Conservation (phyloP, 2,888 invertebrate species). For the Hirtodrosophila histrioides region DNA sequence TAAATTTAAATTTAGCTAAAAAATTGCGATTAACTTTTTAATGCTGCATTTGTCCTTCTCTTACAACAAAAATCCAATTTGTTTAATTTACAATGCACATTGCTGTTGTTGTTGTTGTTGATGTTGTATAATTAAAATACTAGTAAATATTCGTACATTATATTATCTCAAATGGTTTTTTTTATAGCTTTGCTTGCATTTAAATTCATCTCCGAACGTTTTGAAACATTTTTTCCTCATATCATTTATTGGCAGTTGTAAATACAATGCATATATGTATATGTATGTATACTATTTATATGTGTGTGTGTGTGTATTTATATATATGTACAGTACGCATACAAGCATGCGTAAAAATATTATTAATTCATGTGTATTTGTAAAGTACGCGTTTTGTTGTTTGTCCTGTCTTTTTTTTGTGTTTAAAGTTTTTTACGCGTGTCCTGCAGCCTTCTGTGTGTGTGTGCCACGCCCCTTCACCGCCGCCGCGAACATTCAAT, state of each 20-base stretch:
- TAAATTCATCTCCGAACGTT: conserved; percentile 60
- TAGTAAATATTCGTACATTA: conserved; percentile 62
- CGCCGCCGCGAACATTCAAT: conserved; percentile 43
- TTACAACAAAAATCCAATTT: conserved; percentile 25
- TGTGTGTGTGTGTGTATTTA: conserved; percentile 17
- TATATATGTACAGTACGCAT: conserved; percentile 45
- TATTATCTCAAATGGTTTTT: conserved; percentile 57
- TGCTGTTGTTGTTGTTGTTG: conserved; percentile 15
- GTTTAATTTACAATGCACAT: conserved; percentile 38
- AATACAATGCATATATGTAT: conserved; percentile 57
- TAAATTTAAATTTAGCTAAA: conserved; percentile 64
- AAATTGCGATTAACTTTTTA: conserved; percentile 49
- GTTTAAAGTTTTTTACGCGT: conserved; percentile 9
- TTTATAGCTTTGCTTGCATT: conserved; percentile 57
- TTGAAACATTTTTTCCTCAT: conserved; percentile 52
- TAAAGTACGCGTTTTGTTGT: conserved; percentile 31
- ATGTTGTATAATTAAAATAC: conserved; percentile 56
- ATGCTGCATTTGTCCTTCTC: conserved; percentile 16
- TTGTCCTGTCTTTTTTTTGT: conserved; percentile 20
- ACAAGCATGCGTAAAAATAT: conserved; percentile 40
- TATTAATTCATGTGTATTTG: conserved; percentile 62
- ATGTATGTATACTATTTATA: conserved; percentile 37
- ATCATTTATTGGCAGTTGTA: conserved; percentile 60
- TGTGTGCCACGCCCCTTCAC: conserved; percentile 41
- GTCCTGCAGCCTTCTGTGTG: conserved; percentile 11